phyloP scores from a whole-genome alignment of 2,797 vertebrate species.

The Chiloscyllium punctatum region DNA sequence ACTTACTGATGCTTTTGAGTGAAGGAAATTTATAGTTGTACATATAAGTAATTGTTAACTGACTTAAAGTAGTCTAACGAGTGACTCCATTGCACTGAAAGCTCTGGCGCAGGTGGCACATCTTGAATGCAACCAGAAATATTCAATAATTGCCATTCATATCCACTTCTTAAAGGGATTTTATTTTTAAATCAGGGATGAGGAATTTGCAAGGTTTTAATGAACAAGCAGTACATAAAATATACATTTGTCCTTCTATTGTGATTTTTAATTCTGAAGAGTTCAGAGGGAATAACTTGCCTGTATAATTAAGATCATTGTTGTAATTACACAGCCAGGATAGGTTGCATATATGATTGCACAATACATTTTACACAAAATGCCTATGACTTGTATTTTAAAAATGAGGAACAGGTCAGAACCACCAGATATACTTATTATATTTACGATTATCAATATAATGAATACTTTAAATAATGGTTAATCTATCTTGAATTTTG shows the following conservation, averaged over 20 bases:
- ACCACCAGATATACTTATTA: neutral
- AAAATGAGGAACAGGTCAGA: neutral
- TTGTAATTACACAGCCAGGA: neutral
- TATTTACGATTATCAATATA: slow-evolving; percentile 18
- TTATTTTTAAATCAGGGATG: neutral
- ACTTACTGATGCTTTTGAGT: neutral
- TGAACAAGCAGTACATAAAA: neutral
- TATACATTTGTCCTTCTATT: neutral
- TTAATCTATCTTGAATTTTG: neutral
- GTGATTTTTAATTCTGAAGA: neutral
- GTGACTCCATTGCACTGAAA: neutral
- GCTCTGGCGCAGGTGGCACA: neutral
- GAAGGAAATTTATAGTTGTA: neutral
- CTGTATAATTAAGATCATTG: neutral
- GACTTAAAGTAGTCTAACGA: neutral
- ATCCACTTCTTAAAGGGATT: neutral
- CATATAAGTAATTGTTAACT: neutral
- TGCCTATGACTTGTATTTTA: neutral
- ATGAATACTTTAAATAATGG: neutral
- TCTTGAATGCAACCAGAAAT: neutral
- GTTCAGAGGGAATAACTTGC: neutral
- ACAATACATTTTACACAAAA: neutral
- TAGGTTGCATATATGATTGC: neutral
- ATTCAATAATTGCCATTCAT: neutral
- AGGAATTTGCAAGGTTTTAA: neutral